A percentile compares a stretch with the other conserved stretches of the same genome.
These are phyloP conservation scores for Equus przewalskii DNA, from an alignment of 2,113 vertebrate genomes.

Conservation along the genomic window DNA sequence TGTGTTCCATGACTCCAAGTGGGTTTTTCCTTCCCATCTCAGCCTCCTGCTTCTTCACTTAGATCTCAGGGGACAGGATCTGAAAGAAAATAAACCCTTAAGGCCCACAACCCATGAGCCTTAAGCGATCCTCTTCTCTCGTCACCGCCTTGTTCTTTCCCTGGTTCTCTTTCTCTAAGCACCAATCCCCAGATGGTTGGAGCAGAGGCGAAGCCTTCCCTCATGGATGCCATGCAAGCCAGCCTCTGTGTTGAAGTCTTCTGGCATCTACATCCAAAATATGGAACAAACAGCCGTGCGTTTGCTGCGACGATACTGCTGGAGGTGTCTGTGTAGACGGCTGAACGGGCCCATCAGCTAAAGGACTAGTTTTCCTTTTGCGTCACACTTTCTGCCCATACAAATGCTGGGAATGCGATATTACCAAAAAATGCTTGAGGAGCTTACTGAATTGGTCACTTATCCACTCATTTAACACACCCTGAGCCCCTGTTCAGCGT, in stretches of 20 bases:
- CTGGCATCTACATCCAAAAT: neutral
- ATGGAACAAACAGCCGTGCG: neutral
- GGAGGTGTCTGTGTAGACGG: neutral
- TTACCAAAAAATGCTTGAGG: neutral
- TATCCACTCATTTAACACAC: neutral
- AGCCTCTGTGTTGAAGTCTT: neutral
- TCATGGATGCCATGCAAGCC: neutral
- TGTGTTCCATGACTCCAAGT: slow-evolving; percentile 54
- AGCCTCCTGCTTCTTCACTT: slow-evolving; percentile 31
- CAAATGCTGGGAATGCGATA: neutral
- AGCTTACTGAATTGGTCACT: neutral
- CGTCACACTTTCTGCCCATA: neutral
- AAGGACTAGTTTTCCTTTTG: neutral
- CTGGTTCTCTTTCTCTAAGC: slow-evolving; percentile 31
- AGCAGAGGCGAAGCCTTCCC: neutral
- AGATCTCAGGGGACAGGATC: neutral
- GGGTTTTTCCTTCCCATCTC: slow-evolving; percentile 32
- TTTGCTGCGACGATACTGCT: neutral
- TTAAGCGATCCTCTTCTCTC: neutral
- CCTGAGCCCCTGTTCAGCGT: neutral
- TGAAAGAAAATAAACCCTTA: slow-evolving; percentile 22
- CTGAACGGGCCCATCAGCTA: neutral
- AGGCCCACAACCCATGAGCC: neutral
- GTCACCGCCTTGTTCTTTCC: neutral
- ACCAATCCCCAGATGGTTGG: neutral